Evolutionary conservation across 2,797 vertebrate species (phyloP).

Genomic region (Mionectes olivaceus): DNA sequence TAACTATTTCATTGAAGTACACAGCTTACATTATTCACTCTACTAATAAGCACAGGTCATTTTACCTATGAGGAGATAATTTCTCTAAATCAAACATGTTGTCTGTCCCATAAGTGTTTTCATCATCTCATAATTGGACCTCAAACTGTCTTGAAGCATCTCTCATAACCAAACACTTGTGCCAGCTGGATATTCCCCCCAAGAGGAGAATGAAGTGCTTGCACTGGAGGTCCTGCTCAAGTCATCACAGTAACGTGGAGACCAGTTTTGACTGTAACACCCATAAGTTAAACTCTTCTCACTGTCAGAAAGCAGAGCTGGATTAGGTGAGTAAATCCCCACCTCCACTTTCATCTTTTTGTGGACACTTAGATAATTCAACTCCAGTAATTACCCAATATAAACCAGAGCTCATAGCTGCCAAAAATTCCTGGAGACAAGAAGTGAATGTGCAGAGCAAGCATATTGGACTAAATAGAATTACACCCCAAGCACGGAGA

Average conservation of each 20-base stretch:
- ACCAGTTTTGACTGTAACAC: neutral
- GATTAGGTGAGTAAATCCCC: conserved; percentile 11
- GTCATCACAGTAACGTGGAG: neutral
- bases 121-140: neutral
- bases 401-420: conserved; percentile 33
- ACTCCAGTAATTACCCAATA: neutral
- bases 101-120: neutral
- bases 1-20: neutral
- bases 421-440: conserved; percentile 42
- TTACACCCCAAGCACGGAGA: neutral
- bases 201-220: neutral
- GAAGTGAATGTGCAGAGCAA: conserved; percentile 33
- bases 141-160: conserved; percentile 26
- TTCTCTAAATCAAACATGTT: conserved; percentile 9
- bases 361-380: conserved; percentile 34
- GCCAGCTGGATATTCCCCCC: neutral
- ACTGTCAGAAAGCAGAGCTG: neutral
- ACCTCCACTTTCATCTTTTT: conserved; percentile 35
- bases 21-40: neutral
- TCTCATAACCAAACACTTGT: neutral
- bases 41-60: neutral
- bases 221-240: neutral
- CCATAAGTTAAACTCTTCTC: neutral
- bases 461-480: neutral
- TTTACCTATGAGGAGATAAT: conserved; percentile 9